phyloP scores from a whole-genome alignment of 1,140 invertebrate species.

The Homarus americanus region DNA sequence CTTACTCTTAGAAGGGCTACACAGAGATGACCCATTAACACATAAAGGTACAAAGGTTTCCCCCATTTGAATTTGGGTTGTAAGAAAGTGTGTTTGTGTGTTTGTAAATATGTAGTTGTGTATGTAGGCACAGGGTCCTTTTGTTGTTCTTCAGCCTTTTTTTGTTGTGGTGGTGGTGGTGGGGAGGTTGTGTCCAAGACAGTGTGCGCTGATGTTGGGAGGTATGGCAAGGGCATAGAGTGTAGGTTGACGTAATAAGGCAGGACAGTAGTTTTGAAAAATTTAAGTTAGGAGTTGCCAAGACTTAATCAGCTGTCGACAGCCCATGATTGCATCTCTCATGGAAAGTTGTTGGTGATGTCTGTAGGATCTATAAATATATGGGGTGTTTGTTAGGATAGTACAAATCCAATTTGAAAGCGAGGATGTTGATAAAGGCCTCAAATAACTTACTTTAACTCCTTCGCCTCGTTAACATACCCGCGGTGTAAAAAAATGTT shows the following conservation, averaged over 20 bases:
- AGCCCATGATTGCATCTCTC: background rate
- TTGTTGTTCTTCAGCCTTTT: background rate
- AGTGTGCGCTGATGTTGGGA: background rate
- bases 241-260: no score
- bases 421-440: no score
- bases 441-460: no score
- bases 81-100: conserved; percentile 25
- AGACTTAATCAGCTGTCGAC: background rate
- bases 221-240: background rate
- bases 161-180: background rate
- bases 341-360: background rate
- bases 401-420: no score
- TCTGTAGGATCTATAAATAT: background rate
- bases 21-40: conserved; percentile 23
- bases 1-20: background rate
- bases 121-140: background rate
- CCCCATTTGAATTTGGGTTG: conserved; percentile 7
- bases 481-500: no score
- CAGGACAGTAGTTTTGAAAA: no score
- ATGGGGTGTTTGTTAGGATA: background rate
- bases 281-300: background rate
- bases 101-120: background rate
- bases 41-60: conserved; percentile 46
- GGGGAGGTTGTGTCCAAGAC: background rate
- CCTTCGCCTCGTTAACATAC: no score